A percentile compares a stretch with the other conserved stretches of the same genome.
phyloP scores from a whole-genome alignment of 2,888 invertebrate species.

The Trimorus sp. region DNA sequence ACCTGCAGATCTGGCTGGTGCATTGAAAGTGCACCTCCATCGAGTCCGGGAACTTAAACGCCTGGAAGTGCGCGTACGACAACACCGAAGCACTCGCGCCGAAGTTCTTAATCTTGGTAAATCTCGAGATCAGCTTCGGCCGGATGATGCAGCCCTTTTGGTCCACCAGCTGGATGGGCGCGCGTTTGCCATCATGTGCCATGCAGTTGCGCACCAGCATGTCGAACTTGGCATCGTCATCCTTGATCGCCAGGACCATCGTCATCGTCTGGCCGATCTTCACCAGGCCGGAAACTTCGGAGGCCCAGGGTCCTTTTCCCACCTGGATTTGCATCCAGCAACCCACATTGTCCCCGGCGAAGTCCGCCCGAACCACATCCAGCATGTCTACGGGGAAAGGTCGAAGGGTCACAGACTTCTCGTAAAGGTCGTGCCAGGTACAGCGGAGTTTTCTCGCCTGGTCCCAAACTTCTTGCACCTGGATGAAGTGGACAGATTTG shows the following conservation, averaged over 20 bases:
- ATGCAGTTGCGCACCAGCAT: constrained; percentile 97
- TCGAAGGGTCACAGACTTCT: constrained; percentile 95
- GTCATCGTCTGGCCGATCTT: constrained; percentile 99
- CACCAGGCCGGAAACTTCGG: constrained; percentile 96
- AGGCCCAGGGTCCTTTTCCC: constrained; percentile 98
- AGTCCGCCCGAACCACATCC: constrained; percentile 97
- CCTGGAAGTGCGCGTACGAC: constrained; percentile 97
- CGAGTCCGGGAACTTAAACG: constrained; percentile 97
- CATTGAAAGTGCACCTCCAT: constrained; percentile 99
- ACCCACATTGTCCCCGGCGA: constrained; percentile 96
- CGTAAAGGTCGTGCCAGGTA: constrained; percentile 98
- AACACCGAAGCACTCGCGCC: constrained; percentile 97
- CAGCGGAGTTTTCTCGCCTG: constrained; percentile 95
- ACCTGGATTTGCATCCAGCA: constrained; percentile 99
- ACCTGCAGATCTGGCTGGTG: constrained; percentile 96
- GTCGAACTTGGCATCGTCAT: constrained; percentile 97
- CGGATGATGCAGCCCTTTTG: constrained; percentile 96
- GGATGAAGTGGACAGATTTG: too few relatives aligned
- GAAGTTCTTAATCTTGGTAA: constrained; percentile 98
- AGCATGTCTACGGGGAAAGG: constrained; percentile 98
- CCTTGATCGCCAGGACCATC: constrained; percentile 97
- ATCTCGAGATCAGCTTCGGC: constrained; percentile 97
- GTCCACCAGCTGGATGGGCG: constrained; percentile 95
- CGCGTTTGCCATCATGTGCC: constrained; percentile 96
- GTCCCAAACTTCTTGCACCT: constrained; percentile 97